Evolutionary conservation across 2,888 invertebrate genomes (phyloP), one percentile per base, ranked within the genome.

Genomic region (Gastracanthus pulcherrimus): DNA sequence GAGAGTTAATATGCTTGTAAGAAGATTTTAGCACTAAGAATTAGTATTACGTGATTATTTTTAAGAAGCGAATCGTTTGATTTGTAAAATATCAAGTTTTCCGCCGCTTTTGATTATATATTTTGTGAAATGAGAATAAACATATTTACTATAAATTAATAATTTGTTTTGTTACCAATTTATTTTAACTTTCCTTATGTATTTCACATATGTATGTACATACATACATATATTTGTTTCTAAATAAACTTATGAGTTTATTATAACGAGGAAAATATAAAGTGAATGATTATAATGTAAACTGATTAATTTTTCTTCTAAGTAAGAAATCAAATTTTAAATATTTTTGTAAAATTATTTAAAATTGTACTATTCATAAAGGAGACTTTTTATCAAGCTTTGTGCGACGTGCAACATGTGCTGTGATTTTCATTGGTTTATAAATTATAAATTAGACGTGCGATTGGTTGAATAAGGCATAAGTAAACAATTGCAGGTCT

Each of bases 41-140:
- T 62, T 78, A 69, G 64, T 64, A 55, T 58, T 77, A 70, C 29
- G 13, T 55, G 6, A 78, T 78, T 78, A 64, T 74, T 70, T 81
- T 74, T 75, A 67, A 67, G 26, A 69, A 70, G 26, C 31, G 29
- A 51, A 74, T 69, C 13, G 23, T 72, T 74, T 81, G 7, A 74
- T 74, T 78, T 81, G 81, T 81, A 81, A 78, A 81, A 77, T 81
- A 77, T 69, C 34, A 77, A 74, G 6, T 74, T 51, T 77, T 16
- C 26, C 31, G 41, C 62, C 48, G n/a, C 9, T 74, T 77, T 71
- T 31, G 23, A 72, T 34, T 67, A 77, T 74, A 77, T 81, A 77
- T 69, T 78, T 81, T 81, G 19, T 58, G 77, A 70, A 76, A 69
- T 51, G 23, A 69, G 23, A 81, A 76, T 77, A 77, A 72, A 72